phyloP scores from a whole-genome alignment of 2,888 invertebrate genomes.

The Caenorhabditis sinica region DNA sequence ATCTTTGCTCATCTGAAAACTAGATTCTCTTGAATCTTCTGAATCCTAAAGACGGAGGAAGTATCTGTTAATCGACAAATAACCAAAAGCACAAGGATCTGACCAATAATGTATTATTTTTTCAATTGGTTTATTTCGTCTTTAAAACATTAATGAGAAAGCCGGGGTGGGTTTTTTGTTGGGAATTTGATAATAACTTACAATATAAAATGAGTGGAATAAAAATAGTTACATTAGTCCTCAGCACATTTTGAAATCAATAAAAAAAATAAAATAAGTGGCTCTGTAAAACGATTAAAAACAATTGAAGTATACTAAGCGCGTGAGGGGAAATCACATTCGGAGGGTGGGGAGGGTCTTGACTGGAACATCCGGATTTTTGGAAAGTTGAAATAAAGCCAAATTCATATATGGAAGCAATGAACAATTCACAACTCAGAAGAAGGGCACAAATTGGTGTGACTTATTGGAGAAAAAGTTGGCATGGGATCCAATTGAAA shows the following conservation, averaged over 20 bases:
- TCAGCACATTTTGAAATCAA: conserved; percentile 19
- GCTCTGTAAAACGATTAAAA: neutral
- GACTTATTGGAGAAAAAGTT: neutral
- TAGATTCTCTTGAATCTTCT: neutral
- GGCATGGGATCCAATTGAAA: neutral
- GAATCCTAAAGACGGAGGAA: neutral
- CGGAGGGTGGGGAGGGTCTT: conserved; percentile 15
- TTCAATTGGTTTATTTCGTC: conserved; percentile 39
- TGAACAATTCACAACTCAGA: conserved; percentile 20
- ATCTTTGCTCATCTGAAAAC: conserved; percentile 40
- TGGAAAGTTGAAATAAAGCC: conserved; percentile 33
- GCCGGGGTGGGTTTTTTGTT: conserved; percentile 18
- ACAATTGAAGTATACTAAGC: conserved; percentile 30
- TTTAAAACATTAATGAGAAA: conserved; percentile 34
- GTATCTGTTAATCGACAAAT: conserved; percentile 7
- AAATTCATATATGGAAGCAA: conserved; percentile 21
- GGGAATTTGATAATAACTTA: conserved; percentile 1
- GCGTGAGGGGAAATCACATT: conserved; percentile 27
- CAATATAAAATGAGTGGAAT: conserved; percentile 9
- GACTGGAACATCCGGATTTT: conserved; percentile 28
- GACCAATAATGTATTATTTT: neutral
- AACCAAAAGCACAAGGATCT: conserved; percentile 1
- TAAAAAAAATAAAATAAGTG: conserved; percentile 9
- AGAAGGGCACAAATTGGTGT: neutral
- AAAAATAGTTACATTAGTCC: conserved; percentile 24